Evolutionary conservation across 2,888 invertebrate genomes (phyloP), one percentile per base, ranked within the genome.

Genomic region (Eristalis tenax): DNA sequence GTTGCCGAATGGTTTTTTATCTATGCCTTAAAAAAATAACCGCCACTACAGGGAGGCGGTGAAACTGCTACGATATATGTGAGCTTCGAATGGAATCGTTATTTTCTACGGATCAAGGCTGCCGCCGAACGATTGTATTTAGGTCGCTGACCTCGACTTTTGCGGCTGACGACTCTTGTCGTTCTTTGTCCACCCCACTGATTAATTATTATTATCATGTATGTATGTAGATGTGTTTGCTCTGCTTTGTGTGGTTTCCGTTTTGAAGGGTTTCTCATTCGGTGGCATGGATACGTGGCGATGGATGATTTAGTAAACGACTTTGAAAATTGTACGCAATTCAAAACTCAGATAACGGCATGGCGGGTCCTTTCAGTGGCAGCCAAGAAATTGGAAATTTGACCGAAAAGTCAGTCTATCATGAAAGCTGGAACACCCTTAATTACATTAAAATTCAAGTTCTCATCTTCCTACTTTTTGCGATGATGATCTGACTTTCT

Each of bases 391-490:
- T 38, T n/a, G 13, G 4, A 13, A 59, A 43, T 80, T 68, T 69
- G 23, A 76, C 59, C 56, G 35, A 38, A 74, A 63, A 56, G 73
- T 69, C 43, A 77, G 35, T 73, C 63, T 70, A 79, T 75, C 78
- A 57, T 84, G 66, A 61, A 63, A 15, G 32, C 75, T 78, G 73
- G 57, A 32, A 26, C 38, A 70, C 43, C 23, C 68, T 76, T 84
- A 81, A 81, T 85, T 85, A 85, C 77, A 81, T 85, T 81, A 85
- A 85, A 85, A 81, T 81, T 81, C 69, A 77, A 81, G 59, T 69
- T 73, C 71, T 73, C 64, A 28, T 81, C 68, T 56, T 38, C 26
- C 57, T 66, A 35, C 57, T 64, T 57, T 57, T 63, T 23, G 43
- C 15, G 69, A 85, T 43, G 43, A 71, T 75, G 66, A 76, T 23